phyloP scores from a whole-genome alignment of 2,113 vertebrate species.

The Martes martes region DNA sequence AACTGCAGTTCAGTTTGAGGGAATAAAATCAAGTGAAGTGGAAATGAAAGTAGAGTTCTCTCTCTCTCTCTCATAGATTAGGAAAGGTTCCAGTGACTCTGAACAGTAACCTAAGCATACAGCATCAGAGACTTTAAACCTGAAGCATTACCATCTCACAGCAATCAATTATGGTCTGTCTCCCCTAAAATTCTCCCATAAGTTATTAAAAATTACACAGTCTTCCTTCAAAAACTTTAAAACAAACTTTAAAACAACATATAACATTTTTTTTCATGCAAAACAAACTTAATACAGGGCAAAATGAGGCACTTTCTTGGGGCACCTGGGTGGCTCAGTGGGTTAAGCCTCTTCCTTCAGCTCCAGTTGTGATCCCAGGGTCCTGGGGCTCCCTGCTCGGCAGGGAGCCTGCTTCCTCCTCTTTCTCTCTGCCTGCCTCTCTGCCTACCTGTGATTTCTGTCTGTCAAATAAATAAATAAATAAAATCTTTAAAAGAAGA shows the following conservation, averaged over 20 bases:
- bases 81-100: no score
- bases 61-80: neutral
- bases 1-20: constrained; percentile 48
- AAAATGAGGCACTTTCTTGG: neutral
- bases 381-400: no score
- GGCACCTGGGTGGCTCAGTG: no score
- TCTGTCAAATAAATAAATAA: no score
- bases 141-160: neutral
- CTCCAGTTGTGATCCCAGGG: no score
- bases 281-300: neutral
- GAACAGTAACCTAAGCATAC: neutral
- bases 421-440: no score
- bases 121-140: neutral
- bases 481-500: neutral
- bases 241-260: constrained; percentile 22
- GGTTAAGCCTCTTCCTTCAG: no score
- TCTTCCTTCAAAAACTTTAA: neutral
- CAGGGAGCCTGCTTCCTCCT: no score
- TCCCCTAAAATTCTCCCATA: neutral
- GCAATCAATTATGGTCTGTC: neutral
- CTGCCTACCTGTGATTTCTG: no score
- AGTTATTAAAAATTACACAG: neutral
- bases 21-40: constrained; percentile 59
- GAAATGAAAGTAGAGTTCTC: neutral
- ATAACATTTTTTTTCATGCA: neutral